A percentile compares a stretch with the other conserved stretches of the same genome.
phyloP scores from a whole-genome alignment of 2,113 vertebrate genomes.

The Nestor notabilis region DNA sequence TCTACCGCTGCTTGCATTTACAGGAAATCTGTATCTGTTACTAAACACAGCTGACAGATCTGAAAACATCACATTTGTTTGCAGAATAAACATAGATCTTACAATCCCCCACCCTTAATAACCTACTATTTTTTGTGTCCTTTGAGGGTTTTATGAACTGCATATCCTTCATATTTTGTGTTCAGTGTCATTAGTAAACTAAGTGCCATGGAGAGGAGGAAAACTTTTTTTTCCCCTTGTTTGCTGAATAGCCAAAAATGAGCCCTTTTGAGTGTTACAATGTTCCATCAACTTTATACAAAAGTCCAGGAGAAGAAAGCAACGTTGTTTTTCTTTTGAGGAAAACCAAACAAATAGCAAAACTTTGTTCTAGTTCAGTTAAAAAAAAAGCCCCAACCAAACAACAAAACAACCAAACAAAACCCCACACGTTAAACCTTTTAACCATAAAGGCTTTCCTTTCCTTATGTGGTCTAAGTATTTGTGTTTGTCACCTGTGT shows the following conservation, averaged over 20 bases:
- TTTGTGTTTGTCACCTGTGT: conserved; percentile 9
- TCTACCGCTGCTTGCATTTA: neutral
- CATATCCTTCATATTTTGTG: neutral
- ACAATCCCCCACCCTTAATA: neutral
- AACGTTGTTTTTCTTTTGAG: neutral
- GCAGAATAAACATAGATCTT: neutral
- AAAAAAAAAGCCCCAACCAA: neutral
- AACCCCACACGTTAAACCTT: neutral
- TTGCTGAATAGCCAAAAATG: neutral
- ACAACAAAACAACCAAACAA: neutral
- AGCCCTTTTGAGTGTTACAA: neutral
- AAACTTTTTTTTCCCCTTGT: neutral
- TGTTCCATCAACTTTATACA: neutral
- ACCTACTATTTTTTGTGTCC: neutral
- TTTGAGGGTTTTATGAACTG: neutral
- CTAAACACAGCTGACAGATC: neutral
- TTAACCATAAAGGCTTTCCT: neutral
- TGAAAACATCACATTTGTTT: neutral
- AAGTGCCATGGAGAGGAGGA: neutral
- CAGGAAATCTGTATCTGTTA: neutral
- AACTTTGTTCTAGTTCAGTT: neutral
- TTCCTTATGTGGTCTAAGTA: neutral
- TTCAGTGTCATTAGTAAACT: neutral
- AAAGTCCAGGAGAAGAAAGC: neutral
- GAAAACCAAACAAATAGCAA: neutral